phyloP scores from a whole-genome alignment of 1,140 invertebrate genomes.

The Tenebrio molitor region DNA sequence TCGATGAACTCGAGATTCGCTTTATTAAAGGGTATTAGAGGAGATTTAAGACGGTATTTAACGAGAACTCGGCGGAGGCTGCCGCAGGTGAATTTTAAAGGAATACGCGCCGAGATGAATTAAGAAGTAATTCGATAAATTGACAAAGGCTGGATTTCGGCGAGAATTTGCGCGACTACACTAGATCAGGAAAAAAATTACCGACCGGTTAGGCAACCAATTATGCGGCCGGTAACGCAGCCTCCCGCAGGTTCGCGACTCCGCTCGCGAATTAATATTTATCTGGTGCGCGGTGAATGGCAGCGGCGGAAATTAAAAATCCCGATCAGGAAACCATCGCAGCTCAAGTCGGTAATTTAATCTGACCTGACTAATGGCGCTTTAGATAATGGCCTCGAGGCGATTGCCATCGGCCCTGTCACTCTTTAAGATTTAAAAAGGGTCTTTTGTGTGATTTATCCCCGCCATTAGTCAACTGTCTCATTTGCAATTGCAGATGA shows the following conservation, averaged over 20 bases:
- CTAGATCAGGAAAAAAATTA: no score
- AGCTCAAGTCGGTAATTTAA: conserved; percentile 56
- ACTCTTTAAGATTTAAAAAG: conserved; percentile 60
- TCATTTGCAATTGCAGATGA: conserved; percentile 59
- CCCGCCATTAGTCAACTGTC: conserved; percentile 56
- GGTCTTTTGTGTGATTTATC: conserved; percentile 60
- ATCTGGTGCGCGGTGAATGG: not conserved
- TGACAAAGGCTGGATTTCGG: no score
- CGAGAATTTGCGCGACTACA: no score
- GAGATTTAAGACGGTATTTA: not conserved
- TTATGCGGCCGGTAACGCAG: no score
- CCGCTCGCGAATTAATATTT: conserved; percentile 12
- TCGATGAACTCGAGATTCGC: not conserved
- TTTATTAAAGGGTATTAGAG: not conserved
- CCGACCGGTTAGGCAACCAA: no score
- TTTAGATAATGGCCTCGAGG: conserved; percentile 56
- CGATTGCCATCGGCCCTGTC: conserved; percentile 59
- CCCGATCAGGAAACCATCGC: conserved; percentile 54
- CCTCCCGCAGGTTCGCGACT: no score
- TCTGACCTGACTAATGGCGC: conserved; percentile 59
- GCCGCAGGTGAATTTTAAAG: not conserved
- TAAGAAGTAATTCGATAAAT: not conserved
- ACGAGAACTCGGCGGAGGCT: not conserved
- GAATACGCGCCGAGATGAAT: not conserved
- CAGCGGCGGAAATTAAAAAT: conserved; percentile 58